These are phyloP conservation scores for Drosophila kikkawai DNA, from an alignment of 1,140 invertebrate species.

Conservation along the genomic window DNA sequence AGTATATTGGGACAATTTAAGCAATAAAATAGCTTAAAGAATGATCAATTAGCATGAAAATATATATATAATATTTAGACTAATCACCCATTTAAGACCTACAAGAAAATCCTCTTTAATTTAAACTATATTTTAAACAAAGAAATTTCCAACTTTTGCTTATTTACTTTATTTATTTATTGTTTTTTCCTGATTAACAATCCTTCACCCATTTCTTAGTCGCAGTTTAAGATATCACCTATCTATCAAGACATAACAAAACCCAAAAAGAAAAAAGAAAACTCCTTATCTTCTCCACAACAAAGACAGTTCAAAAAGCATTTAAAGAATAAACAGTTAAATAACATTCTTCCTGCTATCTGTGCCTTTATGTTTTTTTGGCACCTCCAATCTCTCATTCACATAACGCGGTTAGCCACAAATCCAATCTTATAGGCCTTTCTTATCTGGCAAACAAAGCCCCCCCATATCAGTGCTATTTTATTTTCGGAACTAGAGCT, in stretches of 20 bases:
- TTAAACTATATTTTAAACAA: not conserved
- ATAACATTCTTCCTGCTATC: slow-evolving; percentile 28
- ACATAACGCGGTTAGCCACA: slow-evolving; percentile 34
- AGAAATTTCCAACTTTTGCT: not conserved
- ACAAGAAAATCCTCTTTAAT: not conserved
- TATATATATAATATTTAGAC: not conserved
- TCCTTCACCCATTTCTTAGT: not conserved
- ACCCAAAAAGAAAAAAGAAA: not conserved
- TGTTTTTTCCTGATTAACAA: not conserved
- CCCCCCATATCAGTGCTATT: slow-evolving; percentile 23
- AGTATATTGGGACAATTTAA: not conserved
- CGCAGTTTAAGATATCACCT: not conserved
- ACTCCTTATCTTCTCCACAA: slow-evolving; percentile 2
- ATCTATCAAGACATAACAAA: not conserved
- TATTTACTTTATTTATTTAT: not conserved
- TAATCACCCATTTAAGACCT: too few species aligned
- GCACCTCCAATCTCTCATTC: slow-evolving; percentile 20
- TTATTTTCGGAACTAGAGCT: slow-evolving; percentile 20
- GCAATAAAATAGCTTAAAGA: too few species aligned
- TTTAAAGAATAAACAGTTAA: slow-evolving; percentile 26
- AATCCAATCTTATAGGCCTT: slow-evolving; percentile 15
- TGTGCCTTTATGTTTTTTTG: slow-evolving; percentile 26
- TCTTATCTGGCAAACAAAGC: slow-evolving; percentile 32
- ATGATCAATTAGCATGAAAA: not conserved
- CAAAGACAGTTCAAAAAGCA: slow-evolving; percentile 8